Evolutionary conservation across 2,797 vertebrate genomes (phyloP).

Genomic region (Sebastes minor): DNA sequence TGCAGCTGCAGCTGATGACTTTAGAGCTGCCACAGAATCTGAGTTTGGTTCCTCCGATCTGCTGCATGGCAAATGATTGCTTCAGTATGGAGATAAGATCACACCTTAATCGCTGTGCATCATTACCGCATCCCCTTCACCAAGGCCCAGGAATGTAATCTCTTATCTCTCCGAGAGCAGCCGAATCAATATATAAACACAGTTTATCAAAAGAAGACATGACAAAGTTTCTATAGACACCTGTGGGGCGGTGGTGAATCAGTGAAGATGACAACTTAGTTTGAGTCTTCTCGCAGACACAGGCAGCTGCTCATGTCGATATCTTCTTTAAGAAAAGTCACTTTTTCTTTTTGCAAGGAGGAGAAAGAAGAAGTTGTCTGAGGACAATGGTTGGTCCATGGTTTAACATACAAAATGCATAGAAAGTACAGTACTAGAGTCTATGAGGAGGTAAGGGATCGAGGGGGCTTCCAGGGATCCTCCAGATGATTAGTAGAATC

Average conservation of each 20-base stretch:
- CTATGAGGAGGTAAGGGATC: no score
- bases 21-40: neutral
- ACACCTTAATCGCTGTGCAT: slow-evolving; percentile 6
- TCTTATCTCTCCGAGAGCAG: neutral
- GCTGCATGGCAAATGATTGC: neutral
- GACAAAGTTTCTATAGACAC: neutral
- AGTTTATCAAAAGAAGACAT: slow-evolving; percentile 23
- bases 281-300: neutral
- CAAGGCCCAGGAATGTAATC: slow-evolving; percentile 13
- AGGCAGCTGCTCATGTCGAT: neutral
- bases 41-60: neutral
- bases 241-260: neutral
- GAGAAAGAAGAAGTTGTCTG: neutral
- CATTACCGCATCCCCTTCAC: slow-evolving; percentile 8
- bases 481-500: no score
- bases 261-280: neutral
- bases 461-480: no score
- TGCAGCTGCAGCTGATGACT: neutral
- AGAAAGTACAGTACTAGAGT: neutral
- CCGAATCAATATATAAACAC: slow-evolving; percentile 28
- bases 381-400: neutral
- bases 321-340: neutral
- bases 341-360: neutral
- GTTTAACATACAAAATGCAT: neutral
- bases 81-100: slow-evolving; percentile 18